Evolutionary conservation across 2,797 vertebrate species (phyloP).

Genomic region (Enteromius thamalakanensis): DNA sequence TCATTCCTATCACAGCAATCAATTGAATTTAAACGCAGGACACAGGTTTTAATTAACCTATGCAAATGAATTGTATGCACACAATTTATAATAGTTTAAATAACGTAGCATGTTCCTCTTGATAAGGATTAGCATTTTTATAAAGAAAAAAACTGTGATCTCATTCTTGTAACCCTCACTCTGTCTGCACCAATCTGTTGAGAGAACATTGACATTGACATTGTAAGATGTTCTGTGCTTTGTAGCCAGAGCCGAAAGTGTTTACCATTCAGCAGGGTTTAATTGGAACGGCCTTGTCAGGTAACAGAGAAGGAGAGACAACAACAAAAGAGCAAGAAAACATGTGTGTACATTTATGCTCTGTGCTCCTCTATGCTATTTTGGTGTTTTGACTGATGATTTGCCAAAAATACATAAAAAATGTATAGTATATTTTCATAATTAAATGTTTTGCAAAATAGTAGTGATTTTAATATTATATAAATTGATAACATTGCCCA

Average conservation of each 20-base stretch:
- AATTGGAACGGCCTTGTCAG: slow-evolving; percentile 59
- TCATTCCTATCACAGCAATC: slow-evolving; percentile 70
- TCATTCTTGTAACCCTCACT: slow-evolving; percentile 53
- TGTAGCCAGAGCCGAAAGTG: slow-evolving; percentile 53
- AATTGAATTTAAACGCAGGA: slow-evolving; percentile 69
- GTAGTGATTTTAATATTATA: background rate
- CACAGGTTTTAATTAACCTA: slow-evolving; percentile 78
- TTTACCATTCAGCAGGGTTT: slow-evolving; percentile 59
- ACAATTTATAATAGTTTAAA: slow-evolving; percentile 70
- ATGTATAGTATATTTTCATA: background rate
- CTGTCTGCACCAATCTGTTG: slow-evolving; percentile 50
- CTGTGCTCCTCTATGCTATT: background rate
- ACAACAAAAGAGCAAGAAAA: slow-evolving; percentile 43
- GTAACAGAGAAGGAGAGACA: slow-evolving; percentile 41
- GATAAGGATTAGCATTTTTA: slow-evolving; percentile 63
- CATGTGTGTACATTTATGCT: slow-evolving; percentile 23
- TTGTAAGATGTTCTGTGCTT: slow-evolving; percentile 57
- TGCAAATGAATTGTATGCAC: slow-evolving; percentile 74
- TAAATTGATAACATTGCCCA: background rate
- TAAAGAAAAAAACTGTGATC: slow-evolving; percentile 46
- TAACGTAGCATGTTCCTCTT: slow-evolving; percentile 60
- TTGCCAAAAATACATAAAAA: background rate
- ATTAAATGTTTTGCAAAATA: background rate
- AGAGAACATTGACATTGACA: slow-evolving; percentile 53
- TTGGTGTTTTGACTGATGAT: background rate